phyloP scores from a whole-genome alignment of 2,888 invertebrate genomes.

The Rutpela maculata region DNA sequence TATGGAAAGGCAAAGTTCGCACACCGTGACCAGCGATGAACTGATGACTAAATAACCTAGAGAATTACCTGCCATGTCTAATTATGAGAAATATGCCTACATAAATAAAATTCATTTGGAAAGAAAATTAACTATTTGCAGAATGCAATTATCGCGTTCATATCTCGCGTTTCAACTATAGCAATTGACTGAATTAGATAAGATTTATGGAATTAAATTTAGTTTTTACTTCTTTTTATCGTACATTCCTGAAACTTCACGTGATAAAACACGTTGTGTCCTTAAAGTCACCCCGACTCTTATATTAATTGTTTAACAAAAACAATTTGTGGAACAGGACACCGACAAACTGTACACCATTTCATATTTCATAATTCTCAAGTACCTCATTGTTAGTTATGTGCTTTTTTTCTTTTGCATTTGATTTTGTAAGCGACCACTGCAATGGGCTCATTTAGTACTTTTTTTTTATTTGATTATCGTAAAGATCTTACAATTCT shows the following conservation, averaged over 20 bases:
- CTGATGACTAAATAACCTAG: slow-evolving; percentile 17
- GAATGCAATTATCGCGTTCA: slow-evolving; percentile 3
- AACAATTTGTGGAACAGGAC: too few species aligned
- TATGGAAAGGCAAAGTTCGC: not conserved
- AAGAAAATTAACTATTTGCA: not conserved
- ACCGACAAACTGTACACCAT: too few species aligned
- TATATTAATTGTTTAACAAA: too few species aligned
- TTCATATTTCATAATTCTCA: too few species aligned
- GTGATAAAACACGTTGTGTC: not conserved
- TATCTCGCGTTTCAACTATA: not conserved
- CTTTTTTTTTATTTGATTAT: too few species aligned
- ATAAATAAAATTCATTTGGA: not conserved
- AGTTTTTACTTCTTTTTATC: not conserved
- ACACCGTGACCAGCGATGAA: slow-evolving; percentile 21
- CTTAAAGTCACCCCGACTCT: not conserved
- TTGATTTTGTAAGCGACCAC: too few species aligned
- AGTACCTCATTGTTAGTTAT: too few species aligned
- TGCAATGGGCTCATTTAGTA: too few species aligned
- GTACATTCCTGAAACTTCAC: not conserved
- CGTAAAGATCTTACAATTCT: too few species aligned
- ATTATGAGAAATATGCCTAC: slow-evolving; percentile 14
- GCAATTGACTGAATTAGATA: not conserved
- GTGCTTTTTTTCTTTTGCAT: too few species aligned
- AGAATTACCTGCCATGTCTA: slow-evolving; percentile 10
- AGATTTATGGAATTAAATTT: not conserved